Evolutionary conservation across 2,888 invertebrate species (phyloP).

Genomic region (Neria commutata): DNA sequence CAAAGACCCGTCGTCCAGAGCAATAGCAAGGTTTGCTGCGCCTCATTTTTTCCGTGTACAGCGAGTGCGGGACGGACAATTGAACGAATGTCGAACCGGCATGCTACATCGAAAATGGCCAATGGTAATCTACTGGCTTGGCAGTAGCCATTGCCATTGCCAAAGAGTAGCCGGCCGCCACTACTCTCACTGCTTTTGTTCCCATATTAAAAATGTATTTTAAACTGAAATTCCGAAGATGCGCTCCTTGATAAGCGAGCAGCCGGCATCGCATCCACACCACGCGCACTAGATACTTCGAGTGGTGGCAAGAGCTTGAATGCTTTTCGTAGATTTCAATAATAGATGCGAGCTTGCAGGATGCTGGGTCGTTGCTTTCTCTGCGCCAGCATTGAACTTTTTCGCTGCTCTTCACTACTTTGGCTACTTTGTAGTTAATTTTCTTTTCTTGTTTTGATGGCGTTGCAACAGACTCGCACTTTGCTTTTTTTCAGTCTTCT

Average conservation of each 20-base stretch:
- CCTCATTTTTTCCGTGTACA: background rate
- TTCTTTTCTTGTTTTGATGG: too few relatives aligned
- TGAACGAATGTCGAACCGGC: background rate
- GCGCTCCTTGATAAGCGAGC: slow-evolving; percentile 30
- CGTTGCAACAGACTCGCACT: too few relatives aligned
- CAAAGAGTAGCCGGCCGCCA: background rate
- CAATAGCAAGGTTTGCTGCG: background rate
- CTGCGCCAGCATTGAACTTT: too few relatives aligned
- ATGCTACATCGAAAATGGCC: background rate
- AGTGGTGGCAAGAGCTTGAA: slow-evolving; percentile 5
- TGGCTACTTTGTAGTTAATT: too few relatives aligned
- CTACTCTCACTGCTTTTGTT: slow-evolving; percentile 10
- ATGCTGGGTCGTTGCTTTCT: background rate
- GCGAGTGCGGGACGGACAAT: background rate
- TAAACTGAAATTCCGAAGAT: slow-evolving; percentile 35
- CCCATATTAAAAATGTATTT: slow-evolving; percentile 50
- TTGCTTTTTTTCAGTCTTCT: too few relatives aligned
- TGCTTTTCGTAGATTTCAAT: slow-evolving; percentile 45
- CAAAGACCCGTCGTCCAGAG: too few relatives aligned
- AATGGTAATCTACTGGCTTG: background rate
- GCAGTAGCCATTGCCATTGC: background rate
- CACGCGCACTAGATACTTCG: background rate
- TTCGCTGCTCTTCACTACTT: too few relatives aligned
- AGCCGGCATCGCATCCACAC: background rate
- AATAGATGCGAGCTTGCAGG: slow-evolving; percentile 43